Evolutionary conservation across 2,113 vertebrate species (phyloP), one percentile per base, ranked within the genome.

Genomic region (Malurus melanocephalus): DNA sequence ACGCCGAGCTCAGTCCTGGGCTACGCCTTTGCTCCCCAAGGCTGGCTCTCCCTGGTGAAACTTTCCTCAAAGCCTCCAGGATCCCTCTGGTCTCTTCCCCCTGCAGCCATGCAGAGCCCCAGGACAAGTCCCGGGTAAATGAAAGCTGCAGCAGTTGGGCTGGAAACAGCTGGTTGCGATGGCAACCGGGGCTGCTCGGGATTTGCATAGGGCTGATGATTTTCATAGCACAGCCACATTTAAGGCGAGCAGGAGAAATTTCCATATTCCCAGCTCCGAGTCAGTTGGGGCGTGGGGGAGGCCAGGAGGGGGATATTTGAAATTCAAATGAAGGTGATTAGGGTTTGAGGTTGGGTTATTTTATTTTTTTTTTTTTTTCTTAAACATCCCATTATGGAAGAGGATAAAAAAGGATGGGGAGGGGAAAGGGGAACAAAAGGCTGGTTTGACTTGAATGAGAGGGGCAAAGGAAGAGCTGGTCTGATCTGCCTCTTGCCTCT

Each of bases 201-300:
- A 98, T 99, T 99, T 99, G 99, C 98, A 99, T 99, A 96, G 91
- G 96, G 94, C 95, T 94, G 93, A 88, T 98, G 96, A 99, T 99
- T 99, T 99, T 97, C 98, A 99, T 99, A 99, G 97, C 97, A 97
- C 97, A 97, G 98, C 97, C 97, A 98, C 96, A 96, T 95, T 97
- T 95, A 96, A 96, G 96, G 94, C 93, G 24, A 96, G 94, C 94
- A 88, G 92, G 96, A 94, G 93, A 79, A 92, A 99, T 99, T 99
- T 99, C 98, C 99, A 99, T 99, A 97, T 93, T 95, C 96, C 97
- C 97, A 98, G 97, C 97, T 95, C 96, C 94, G 82, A 97, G 97
- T 96, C 95, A 96, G 96, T 90, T 96, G 96, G 96, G 91, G 94
- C 78, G 83, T 94, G 94, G 95, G 95, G 69, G 87, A 92, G 95